Evolutionary conservation across 2,797 vertebrate species (phyloP).

Genomic region (Echiichthys vipera): DNA sequence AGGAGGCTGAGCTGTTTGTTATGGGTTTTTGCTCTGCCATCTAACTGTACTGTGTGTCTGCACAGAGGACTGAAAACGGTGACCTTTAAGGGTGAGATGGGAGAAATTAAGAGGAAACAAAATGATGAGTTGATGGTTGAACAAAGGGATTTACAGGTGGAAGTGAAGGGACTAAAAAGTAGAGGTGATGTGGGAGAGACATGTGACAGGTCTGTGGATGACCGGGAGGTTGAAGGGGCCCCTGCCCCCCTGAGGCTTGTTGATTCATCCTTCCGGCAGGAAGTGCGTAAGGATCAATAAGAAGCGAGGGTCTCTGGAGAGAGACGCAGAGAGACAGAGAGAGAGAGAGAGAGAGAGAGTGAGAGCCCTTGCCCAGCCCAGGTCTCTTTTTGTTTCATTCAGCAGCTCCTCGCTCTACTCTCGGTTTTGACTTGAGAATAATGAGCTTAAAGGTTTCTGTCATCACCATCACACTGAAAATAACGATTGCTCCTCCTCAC

Average conservation of each 20-base stretch:
- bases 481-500: background rate
- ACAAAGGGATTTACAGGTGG: background rate
- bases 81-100: background rate
- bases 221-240: slow-evolving; percentile 48
- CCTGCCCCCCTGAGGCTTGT: slow-evolving; percentile 50
- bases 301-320: slow-evolving; percentile 62
- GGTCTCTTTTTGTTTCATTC: slow-evolving; percentile 61
- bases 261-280: slow-evolving; percentile 80
- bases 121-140: slow-evolving; percentile 3
- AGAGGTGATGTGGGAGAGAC: slow-evolving; percentile 27
- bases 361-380: slow-evolving; percentile 28
- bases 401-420: slow-evolving; percentile 9
- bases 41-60: background rate
- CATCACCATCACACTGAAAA: background rate
- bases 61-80: background rate
- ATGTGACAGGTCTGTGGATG: slow-evolving; percentile 25
- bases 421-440: slow-evolving; percentile 31
- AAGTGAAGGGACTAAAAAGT: background rate
- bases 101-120: slow-evolving; percentile 8
- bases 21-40: slow-evolving; percentile 22
- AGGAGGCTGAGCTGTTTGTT: slow-evolving; percentile 42
- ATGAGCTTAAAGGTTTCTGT: slow-evolving; percentile 19
- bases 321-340: slow-evolving; percentile 28
- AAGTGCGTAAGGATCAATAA: slow-evolving; percentile 80
- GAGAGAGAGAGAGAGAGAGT: slow-evolving; percentile 27